phyloP scores from a whole-genome alignment of 1,140 invertebrate genomes.

The Trachelipus rathkii region DNA sequence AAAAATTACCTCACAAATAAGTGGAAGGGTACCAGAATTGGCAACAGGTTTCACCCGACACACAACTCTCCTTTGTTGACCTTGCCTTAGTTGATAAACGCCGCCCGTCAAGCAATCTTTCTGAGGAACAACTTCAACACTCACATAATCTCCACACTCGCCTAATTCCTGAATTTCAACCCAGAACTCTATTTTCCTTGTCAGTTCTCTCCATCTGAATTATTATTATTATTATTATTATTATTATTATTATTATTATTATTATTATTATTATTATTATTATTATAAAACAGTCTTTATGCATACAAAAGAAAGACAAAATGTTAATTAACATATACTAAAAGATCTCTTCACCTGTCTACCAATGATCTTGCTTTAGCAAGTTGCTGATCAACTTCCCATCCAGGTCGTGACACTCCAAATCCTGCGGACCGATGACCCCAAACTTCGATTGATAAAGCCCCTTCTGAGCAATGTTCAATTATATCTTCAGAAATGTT shows the following conservation, averaged over 20 bases:
- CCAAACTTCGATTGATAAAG: constrained; percentile 97
- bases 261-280: too few relatives aligned
- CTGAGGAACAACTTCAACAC: constrained; percentile 74
- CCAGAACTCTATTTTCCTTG: constrained; percentile 63
- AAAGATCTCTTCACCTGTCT: constrained; percentile 57
- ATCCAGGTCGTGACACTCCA: constrained; percentile 58
- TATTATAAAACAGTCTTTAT: too few relatives aligned
- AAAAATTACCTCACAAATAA: constrained; percentile 76
- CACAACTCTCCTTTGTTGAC: constrained; percentile 73
- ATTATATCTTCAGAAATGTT: constrained; percentile 92
- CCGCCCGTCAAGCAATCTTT: constrained; percentile 72
- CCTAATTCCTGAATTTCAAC: constrained; percentile 59
- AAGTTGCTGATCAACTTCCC: constrained; percentile 82
- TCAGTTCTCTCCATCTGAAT: constrained; percentile 87
- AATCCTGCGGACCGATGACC: constrained; percentile 87
- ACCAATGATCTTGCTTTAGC: constrained; percentile 81
- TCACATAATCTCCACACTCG: constrained; percentile 83
- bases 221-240: too few relatives aligned
- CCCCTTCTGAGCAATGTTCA: constrained; percentile 92
- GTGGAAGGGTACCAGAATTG: constrained; percentile 89
- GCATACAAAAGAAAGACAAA: too few relatives aligned
- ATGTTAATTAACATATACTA: not conserved
- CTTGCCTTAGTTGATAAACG: constrained; percentile 92
- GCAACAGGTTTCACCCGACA: constrained; percentile 82
- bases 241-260: too few relatives aligned